Conservation (phyloP, 2,888 invertebrate genomes). For the Desoria tigrina region DNA sequence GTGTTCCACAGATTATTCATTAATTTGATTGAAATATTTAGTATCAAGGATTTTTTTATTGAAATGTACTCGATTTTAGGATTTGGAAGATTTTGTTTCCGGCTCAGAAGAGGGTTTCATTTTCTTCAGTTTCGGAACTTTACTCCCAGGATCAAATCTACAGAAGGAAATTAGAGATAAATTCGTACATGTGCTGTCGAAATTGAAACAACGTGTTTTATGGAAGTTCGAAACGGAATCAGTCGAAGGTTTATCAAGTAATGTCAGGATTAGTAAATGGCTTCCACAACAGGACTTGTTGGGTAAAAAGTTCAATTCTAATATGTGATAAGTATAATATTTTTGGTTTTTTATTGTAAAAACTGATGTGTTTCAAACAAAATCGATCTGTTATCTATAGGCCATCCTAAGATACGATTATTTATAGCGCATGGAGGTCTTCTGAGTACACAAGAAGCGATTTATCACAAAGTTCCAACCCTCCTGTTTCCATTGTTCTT, state of each 20-base stretch:
- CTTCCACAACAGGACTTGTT: constrained; percentile 76
- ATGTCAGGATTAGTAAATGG: constrained; percentile 30
- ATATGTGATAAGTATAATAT: neutral
- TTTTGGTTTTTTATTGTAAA: neutral
- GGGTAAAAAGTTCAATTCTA: constrained; percentile 57
- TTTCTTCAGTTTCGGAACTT: constrained; percentile 83
- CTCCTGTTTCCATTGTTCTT: constrained; percentile 61
- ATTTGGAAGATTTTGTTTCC: constrained; percentile 38
- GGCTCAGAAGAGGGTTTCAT: constrained; percentile 71
- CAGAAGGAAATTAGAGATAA: constrained; percentile 70
- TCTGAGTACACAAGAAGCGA: constrained; percentile 66
- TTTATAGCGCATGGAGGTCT: constrained; percentile 71
- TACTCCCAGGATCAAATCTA: constrained; percentile 77
- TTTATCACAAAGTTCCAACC: constrained; percentile 64
- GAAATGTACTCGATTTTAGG: constrained; percentile 14
- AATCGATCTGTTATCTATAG: too few species aligned
- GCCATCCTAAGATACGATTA: constrained; percentile 62
- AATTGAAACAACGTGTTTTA: constrained; percentile 79
- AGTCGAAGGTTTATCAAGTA: constrained; percentile 12
- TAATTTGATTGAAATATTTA: neutral
- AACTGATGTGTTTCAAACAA: neutral
- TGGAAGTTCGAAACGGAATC: constrained; percentile 64
- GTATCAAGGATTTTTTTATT: too few species aligned
- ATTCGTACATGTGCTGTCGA: constrained; percentile 71
- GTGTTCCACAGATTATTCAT: too few species aligned